Base-by-base conservation (phyloP, 2,113 vertebrate species). In the Caranx ignobilis region DNA sequence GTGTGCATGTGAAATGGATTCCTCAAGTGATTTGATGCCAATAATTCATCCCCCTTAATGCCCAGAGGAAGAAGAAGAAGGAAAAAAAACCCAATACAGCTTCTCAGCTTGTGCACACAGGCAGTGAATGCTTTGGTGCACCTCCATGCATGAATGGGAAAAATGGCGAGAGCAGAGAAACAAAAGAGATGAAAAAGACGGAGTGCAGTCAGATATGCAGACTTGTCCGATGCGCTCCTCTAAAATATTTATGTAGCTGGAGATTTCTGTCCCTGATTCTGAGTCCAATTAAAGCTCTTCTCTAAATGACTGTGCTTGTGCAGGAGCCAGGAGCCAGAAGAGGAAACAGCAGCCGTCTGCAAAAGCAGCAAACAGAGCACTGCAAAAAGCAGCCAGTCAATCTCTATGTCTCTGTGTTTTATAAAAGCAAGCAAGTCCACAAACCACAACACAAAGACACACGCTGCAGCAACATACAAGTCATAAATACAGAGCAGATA, bases 171-270 rank as follows among this genome's bases (percentile, higher is more conserved):
- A 56, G 62, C 41, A 39, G 45, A 52, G 59, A 55, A 80, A 77
- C 41, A 78, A 75, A 62, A 59, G 35, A 70, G 34, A 79, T 56
- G 55, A 78, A 79, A 75, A 60, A 48, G 52, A 84, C 41, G 81
- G 69, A 71, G 62, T 85, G 68, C 52, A 73, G 71, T 66, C n/a
- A 74, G 71, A 86, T 71, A 71, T 87, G 80, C 77, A 73, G 67
- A 77, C 74, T 77, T 74, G 82, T 75, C 77, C 71, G 39, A 87
- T 67, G 83, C n/a, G 32, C 81, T 82, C 74, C 72, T 73, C 82
- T 93, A 70, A 93, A 93, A 89, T 91, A 93, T 93, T 90, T 79
- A 94, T 91, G 85, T 16, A 65, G 80, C 88, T 59, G 34, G 81
- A 92, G 90, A 91, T 89, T 88, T 84, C 82, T 83, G 87, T 84